Evolutionary conservation across 2,797 vertebrate species (phyloP), one percentile per base, ranked within the genome.

Genomic region (Leptatherina wallacei): DNA sequence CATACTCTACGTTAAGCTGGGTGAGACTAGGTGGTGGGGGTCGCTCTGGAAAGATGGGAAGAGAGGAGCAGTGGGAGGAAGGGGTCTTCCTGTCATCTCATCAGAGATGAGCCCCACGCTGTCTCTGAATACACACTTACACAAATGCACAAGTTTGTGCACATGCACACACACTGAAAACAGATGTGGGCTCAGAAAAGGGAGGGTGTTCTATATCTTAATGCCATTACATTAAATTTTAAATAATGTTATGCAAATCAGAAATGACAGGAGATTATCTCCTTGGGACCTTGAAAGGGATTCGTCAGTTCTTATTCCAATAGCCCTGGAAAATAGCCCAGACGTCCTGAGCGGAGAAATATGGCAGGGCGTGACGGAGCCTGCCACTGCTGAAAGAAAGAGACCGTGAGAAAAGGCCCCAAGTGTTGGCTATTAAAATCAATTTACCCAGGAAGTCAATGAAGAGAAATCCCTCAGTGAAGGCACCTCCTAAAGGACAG

Each of bases 231-330:
- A 91, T 94, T 94, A 90, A 87, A 90, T 93, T 93, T 95, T 94
- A 93, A 94, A 94, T 92, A 94, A 93, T 86, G 85, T 90, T 94
- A 94, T 94, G 92, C 93, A 94, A 93, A 95, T 93, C 87, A 91
- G 91, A 93, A 93, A 94, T 93, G 93, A 94, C 90, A 91, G 89
- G 90, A 93, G 91, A 94, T 94, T 93, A 94, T 94, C 93, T 94
- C 91, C 89, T 91, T 90, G 91, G 93, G 93, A 93, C 92, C 82
- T 89, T 90, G 87, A 91, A 90, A 91, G 82, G 87, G 86, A 92
- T 90, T 91, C 90, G 86, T 92, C 93, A 93, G 91, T 93, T 94
- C 89, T 92, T 88, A 82, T 91, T 93, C 92, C 93, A 93, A 87
- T 92, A 90, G 88, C 85, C 88, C 83, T 93, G 91, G 90, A 92